Base-by-base conservation (phyloP, 1,140 invertebrate genomes). In the Drosophila elegans region DNA sequence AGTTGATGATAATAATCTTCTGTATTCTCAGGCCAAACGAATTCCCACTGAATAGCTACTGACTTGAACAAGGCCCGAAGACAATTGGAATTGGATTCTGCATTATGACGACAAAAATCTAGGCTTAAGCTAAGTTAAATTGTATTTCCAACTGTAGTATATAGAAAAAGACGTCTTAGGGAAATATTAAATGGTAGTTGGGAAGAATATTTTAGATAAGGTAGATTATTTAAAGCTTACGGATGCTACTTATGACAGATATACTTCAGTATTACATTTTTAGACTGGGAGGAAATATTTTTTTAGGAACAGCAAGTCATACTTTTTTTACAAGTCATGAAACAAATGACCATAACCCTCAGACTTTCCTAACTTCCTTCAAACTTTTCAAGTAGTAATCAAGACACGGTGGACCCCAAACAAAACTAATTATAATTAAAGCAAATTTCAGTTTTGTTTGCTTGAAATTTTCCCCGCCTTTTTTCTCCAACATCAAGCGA, bases 341-440 rank as follows among this genome's bases (percentile, higher is more conserved):
- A 21, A 21, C 5, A 32, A 32, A 32, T 32, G 1, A 32, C 5
- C 6, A 32, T 32, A 32, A 32, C 7, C 7, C 5, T 32, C 29
- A 32, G 7, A 32, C 29, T 39, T 12, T 25, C 3, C 4, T n/a
- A 34, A 42, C 16, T 41, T 21, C 7, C 7, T 21, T 34, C 2
- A 27, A n/a, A 25, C 32, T 55, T 55, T 11, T 61, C 13, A 51
- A 39, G 36, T 32, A 39, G 38, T 12, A 11, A 16, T 27, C 7
- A 3, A 38, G 16, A 27, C 25, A 48, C 25, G 44, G 32, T 13
- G 6, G 6, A n/a, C 27, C 53, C 45, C 36, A 12, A 56, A 42
- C 45, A 68, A 79, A 79, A 60, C 61, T 66, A 79, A 79, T 79
- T 79, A 79, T 80, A 79, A 79, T 79, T 79, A 79, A 79, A 74